phyloP scores from a whole-genome alignment of 2,113 vertebrate genomes.

The Monopterus albus region DNA sequence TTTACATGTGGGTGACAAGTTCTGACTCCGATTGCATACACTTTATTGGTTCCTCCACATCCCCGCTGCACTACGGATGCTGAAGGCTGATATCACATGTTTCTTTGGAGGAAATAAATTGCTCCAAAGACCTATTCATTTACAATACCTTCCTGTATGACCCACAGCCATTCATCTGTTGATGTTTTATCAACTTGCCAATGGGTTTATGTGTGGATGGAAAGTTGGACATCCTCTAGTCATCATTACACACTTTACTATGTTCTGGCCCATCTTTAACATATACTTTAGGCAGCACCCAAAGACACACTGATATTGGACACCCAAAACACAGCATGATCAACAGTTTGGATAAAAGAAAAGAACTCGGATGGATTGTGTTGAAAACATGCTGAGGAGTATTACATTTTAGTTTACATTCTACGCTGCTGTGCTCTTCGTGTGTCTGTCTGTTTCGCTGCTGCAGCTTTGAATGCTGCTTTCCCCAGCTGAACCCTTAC shows the following conservation, averaged over 20 bases:
- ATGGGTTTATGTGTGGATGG: background rate
- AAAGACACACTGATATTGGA: constrained; percentile 20
- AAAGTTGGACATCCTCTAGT: background rate
- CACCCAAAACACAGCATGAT: background rate
- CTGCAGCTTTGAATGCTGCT: constrained; percentile 31
- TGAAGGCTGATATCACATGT: constrained; percentile 20
- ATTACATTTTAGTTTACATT: constrained; percentile 1
- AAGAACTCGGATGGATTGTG: background rate
- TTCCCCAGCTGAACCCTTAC: constrained; percentile 28
- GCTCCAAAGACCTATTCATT: background rate
- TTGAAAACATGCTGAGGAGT: background rate
- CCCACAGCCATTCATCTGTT: background rate
- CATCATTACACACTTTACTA: too few relatives aligned
- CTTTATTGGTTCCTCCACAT: constrained; percentile 26
- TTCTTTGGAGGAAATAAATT: too few relatives aligned
- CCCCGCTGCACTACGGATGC: too few relatives aligned
- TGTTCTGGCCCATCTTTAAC: constrained; percentile 5
- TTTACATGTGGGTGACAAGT: constrained; percentile 59
- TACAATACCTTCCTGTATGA: too few relatives aligned
- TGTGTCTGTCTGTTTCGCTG: constrained; percentile 14
- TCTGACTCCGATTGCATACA: constrained; percentile 39
- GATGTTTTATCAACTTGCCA: background rate
- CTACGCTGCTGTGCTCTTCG: background rate
- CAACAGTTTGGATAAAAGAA: background rate
- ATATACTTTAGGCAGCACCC: constrained; percentile 38